Conservation (phyloP, 2,888 invertebrate genomes). For the Oscheius sp. region DNA sequence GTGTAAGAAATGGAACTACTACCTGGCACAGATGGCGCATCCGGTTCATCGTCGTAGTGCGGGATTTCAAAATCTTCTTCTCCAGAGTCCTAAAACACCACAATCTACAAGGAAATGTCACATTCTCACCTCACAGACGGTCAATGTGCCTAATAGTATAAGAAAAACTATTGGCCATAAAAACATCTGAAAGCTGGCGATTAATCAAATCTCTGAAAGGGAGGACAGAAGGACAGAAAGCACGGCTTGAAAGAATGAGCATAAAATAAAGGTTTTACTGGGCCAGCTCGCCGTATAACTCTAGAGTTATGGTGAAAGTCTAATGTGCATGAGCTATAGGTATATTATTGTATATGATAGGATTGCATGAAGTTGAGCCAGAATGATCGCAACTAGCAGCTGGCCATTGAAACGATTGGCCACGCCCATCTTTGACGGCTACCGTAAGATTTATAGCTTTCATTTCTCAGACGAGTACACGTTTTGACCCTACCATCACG, state of each 20-base stretch:
- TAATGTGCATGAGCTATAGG: not conserved
- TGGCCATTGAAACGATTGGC: conserved; percentile 35
- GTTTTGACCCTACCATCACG: not conserved
- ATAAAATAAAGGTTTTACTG: not conserved
- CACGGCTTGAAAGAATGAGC: not conserved
- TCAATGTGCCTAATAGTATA: not conserved
- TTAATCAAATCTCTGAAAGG: not conserved
- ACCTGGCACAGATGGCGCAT: conserved; percentile 30
- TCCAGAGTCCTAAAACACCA: conserved; percentile 1
- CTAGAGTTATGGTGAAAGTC: not conserved
- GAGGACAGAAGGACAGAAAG: not conserved
- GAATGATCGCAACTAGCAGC: conserved; percentile 33
- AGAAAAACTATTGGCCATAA: conserved; percentile 12
- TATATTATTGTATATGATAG: not conserved
- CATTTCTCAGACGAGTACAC: conserved; percentile 14
- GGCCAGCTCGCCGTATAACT: not conserved
- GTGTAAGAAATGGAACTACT: not conserved
- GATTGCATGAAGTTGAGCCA: conserved; percentile 11
- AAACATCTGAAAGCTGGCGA: conserved; percentile 19
- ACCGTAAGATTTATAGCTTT: conserved; percentile 36
- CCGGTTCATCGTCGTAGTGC: conserved; percentile 19
- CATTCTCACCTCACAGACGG: conserved; percentile 1
- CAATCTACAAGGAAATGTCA: not conserved
- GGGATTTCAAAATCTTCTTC: not conserved
- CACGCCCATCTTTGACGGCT: conserved; percentile 37